A percentile compares a stretch with the other conserved stretches of the same genome.
Evolutionary conservation across 2,888 invertebrate genomes (phyloP).

Genomic region (Toxonevra muliebris): DNA sequence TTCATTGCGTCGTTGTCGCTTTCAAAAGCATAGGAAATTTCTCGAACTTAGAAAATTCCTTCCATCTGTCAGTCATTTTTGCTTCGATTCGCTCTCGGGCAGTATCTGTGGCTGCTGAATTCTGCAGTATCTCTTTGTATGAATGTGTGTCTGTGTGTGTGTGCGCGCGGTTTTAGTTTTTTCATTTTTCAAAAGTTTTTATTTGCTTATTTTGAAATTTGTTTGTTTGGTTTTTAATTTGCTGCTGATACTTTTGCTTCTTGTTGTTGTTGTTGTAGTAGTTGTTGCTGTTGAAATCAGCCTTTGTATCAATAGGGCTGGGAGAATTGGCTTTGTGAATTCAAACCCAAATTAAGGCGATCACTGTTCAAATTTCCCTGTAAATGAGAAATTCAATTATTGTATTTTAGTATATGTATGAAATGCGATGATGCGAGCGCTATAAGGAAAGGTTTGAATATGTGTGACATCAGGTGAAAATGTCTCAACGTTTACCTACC

Average conservation of each 20-base stretch:
- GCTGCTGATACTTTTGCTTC: slow-evolving; percentile 45
- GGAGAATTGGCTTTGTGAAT: slow-evolving; percentile 63
- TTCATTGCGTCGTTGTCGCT: slow-evolving; percentile 28
- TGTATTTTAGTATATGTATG: neutral
- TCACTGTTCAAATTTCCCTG: slow-evolving; percentile 49
- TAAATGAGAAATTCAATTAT: slow-evolving; percentile 8
- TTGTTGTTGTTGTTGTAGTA: slow-evolving; percentile 42
- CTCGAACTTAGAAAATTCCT: slow-evolving; percentile 11
- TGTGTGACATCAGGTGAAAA: neutral
- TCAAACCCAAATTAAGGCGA: slow-evolving; percentile 53
- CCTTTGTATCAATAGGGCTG: slow-evolving; percentile 63
- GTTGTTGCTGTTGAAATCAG: slow-evolving; percentile 43
- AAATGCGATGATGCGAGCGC: neutral
- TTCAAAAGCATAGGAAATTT: slow-evolving; percentile 8
- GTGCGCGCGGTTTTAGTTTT: slow-evolving; percentile 38
- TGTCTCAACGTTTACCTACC: slow-evolving; percentile 46
- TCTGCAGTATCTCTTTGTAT: slow-evolving; percentile 31
- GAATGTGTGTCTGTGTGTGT: slow-evolving; percentile 19
- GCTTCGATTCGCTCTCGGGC: slow-evolving; percentile 24
- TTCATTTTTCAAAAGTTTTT: slow-evolving; percentile 40
- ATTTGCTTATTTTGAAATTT: slow-evolving; percentile 43
- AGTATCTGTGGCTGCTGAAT: slow-evolving; percentile 37
- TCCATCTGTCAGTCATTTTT: slow-evolving; percentile 14
- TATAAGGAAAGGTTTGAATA: neutral
- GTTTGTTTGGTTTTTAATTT: slow-evolving; percentile 38